phyloP scores from a whole-genome alignment of 2,888 invertebrate genomes.

The Megastigmus dorsalis region DNA sequence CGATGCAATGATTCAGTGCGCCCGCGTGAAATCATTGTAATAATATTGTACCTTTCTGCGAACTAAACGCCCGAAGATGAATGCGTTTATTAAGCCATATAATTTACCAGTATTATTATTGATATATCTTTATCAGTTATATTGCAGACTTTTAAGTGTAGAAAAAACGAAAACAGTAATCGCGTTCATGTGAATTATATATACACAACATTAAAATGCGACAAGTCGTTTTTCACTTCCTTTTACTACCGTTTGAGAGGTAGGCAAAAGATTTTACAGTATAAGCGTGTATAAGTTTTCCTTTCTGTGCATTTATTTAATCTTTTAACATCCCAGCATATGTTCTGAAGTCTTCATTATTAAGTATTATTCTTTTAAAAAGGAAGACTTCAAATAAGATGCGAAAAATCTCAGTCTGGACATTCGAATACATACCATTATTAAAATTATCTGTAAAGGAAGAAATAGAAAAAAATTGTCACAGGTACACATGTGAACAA shows the following conservation, averaged over 20 bases:
- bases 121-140: slow-evolving; percentile 45
- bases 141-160: slow-evolving; percentile 37
- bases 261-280: slow-evolving; percentile 35
- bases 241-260: background rate
- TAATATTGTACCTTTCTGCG: slow-evolving; percentile 34
- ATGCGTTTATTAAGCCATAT: slow-evolving; percentile 69
- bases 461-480: no score
- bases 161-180: background rate
- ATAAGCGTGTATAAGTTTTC: no score
- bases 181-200: slow-evolving; percentile 10
- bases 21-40: slow-evolving; percentile 11
- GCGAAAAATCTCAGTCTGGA: no score
- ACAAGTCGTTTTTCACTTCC: slow-evolving; percentile 17
- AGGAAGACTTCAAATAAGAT: no score
- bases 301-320: no score
- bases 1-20: background rate
- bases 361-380: no score
- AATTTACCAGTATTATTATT: slow-evolving; percentile 72
- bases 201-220: background rate
- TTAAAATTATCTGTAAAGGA: no score
- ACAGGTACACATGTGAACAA: no score
- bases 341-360: no score
- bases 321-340: no score
- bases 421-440: no score
- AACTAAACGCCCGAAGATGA: slow-evolving; percentile 18